Conservation (phyloP, 2,113 vertebrate genomes). For the Neodon shergylaensis region DNA sequence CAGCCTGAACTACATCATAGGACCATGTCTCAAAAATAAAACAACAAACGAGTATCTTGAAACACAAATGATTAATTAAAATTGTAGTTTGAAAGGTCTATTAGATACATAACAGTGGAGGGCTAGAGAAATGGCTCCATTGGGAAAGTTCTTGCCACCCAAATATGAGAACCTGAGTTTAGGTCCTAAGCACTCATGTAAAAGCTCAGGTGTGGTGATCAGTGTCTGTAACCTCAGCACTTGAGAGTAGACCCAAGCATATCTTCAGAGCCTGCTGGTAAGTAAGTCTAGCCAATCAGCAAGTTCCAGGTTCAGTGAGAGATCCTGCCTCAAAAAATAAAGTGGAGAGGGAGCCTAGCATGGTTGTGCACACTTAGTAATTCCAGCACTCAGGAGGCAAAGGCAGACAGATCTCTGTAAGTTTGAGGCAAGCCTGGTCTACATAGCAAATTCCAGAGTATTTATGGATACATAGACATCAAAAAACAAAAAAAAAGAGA, state of each 20-base stretch:
- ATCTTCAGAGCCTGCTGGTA: neutral
- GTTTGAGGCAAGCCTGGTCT: neutral
- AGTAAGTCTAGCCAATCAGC: neutral
- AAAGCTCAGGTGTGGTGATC: neutral
- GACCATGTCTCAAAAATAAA: neutral
- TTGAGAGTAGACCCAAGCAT: neutral
- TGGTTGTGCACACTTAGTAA: neutral
- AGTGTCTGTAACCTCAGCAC: neutral
- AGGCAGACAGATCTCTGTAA: neutral
- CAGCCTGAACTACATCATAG: neutral
- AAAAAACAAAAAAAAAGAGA: neutral
- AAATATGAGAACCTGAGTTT: neutral
- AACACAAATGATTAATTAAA: slow-evolving; percentile 13
- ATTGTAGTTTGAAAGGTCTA: neutral
- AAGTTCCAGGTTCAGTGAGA: neutral
- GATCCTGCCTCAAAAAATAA: neutral
- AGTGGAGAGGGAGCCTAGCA: neutral
- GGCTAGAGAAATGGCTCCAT: neutral
- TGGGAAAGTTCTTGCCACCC: neutral
- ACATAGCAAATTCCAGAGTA: neutral
- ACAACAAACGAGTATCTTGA: neutral
- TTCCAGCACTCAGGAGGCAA: neutral
- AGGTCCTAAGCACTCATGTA: neutral
- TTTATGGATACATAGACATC: neutral
- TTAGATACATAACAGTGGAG: neutral